These are phyloP conservation scores for Lepus timidus DNA, from an alignment of 2,113 vertebrate genomes.

Conservation along the genomic window DNA sequence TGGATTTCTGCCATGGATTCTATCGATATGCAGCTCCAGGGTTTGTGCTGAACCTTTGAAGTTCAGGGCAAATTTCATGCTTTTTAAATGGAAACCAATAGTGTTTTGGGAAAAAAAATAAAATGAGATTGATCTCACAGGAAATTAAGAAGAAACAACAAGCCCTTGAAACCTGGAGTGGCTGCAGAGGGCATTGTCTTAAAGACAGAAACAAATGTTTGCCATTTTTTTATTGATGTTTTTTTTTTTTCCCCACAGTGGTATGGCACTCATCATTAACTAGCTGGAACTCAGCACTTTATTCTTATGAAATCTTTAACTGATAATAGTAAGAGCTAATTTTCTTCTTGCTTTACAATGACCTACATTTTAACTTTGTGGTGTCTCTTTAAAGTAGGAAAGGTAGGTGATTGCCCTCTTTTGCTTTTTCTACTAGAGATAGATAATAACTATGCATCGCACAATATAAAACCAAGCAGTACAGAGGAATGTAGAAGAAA, in stretches of 20 bases:
- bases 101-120: background rate
- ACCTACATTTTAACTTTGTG: background rate
- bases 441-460: background rate
- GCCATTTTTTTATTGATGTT: background rate
- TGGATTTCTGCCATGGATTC: constrained; percentile 49
- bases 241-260: too few relatives aligned
- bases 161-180: background rate
- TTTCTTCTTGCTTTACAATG: background rate
- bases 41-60: constrained; percentile 42
- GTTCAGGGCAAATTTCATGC: background rate
- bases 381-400: background rate
- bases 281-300: constrained; percentile 10
- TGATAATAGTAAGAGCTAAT: constrained; percentile 33
- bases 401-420: background rate
- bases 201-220: background rate
- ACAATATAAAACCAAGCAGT: background rate
- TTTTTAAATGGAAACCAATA: constrained; percentile 50
- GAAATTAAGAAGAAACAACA: background rate
- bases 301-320: constrained; percentile 37
- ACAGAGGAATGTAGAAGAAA: background rate
- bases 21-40: background rate
- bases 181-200: background rate
- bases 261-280: constrained; percentile 19
- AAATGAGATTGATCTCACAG: background rate
- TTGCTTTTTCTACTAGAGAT: background rate